phyloP scores from a whole-genome alignment of 2,888 invertebrate genomes.

The Cataglyphis cursor region DNA sequence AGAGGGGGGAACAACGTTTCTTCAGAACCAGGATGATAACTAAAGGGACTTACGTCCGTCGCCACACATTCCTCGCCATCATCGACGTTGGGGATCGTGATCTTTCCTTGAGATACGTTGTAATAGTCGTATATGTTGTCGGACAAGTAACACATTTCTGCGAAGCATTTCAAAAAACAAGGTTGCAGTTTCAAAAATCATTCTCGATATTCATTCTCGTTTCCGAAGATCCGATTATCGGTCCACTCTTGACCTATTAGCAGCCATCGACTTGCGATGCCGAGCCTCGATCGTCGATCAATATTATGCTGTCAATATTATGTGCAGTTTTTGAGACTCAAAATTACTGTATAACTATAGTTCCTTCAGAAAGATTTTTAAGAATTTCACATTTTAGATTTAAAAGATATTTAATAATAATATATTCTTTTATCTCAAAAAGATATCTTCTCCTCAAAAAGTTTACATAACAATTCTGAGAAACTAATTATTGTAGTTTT shows the following conservation, averaged over 20 bases:
- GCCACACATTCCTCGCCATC: constrained; percentile 96
- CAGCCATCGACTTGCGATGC: not conserved
- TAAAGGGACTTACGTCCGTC: constrained; percentile 95
- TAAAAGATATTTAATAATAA: not conserved
- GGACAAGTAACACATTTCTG: constrained; percentile 93
- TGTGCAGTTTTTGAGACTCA: constrained; percentile 26
- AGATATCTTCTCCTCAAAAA: not conserved
- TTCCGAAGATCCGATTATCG: not conserved
- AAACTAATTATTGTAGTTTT: not conserved
- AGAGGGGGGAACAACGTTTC: constrained; percentile 23
- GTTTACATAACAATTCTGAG: not conserved
- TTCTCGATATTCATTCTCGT: not conserved
- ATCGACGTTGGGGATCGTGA: constrained; percentile 97
- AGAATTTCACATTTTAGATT: not conserved
- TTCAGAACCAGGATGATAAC: constrained; percentile 7
- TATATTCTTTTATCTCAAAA: not conserved
- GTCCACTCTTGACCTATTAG: not conserved
- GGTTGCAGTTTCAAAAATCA: constrained; percentile 16
- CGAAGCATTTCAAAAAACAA: constrained; percentile 77
- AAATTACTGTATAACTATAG: not conserved
- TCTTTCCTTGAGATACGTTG: constrained; percentile 99
- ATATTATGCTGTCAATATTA: constrained; percentile 8
- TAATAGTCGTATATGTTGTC: constrained; percentile 97
- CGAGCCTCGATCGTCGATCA: not conserved
- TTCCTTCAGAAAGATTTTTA: not conserved